Evolutionary conservation across 2,797 vertebrate species (phyloP), one percentile per base, ranked within the genome.

Genomic region (Phalanger gymnotis): DNA sequence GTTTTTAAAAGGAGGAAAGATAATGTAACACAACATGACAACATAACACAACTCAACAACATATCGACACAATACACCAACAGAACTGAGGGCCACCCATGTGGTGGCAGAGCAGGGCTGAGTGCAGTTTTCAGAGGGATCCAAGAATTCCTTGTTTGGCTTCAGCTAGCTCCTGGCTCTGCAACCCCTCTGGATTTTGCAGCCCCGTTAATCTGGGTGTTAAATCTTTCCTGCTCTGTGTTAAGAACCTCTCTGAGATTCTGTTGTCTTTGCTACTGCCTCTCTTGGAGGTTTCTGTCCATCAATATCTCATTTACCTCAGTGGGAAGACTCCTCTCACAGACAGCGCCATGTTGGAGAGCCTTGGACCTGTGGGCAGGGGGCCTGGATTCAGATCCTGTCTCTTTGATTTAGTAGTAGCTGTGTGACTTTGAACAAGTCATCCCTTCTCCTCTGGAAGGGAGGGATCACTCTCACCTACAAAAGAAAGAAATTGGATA

Each of bases 21-120:
- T 28, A 96, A 61, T 91, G 56, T 54, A 96, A 66, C 14, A 94
- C 96, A 53, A 54, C 51, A 34, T 90, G 54, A 22, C 73, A 93
- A 54, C 87, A 90, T 51, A 19, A 54, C 4, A 61, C 91, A 54
- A 93, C 22, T 6, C 11, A 90, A 53, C 0, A 0, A 14, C 6
- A 27, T 47, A 87, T 87, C 73, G 27, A 47, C 73, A 87, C 73
- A 51, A 87, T 87, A 12, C 40, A 51, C 40, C 25, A 51, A 87
- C 73, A 87, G 22, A 87, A 66, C 92, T 81, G 52, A 66, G 81
- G 97, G 95, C 92, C 97, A 97, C 96, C 96, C 61, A 61, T 52
- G 56, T 5, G 13, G 93, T 54, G 6, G 55, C 47, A 73, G 89
- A 27, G 34, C 40, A 81, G 53, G 25, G 6, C n/a, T 40, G 2